Base-by-base conservation (phyloP, 2,113 vertebrate species). In the Poecilia latipinna region DNA sequence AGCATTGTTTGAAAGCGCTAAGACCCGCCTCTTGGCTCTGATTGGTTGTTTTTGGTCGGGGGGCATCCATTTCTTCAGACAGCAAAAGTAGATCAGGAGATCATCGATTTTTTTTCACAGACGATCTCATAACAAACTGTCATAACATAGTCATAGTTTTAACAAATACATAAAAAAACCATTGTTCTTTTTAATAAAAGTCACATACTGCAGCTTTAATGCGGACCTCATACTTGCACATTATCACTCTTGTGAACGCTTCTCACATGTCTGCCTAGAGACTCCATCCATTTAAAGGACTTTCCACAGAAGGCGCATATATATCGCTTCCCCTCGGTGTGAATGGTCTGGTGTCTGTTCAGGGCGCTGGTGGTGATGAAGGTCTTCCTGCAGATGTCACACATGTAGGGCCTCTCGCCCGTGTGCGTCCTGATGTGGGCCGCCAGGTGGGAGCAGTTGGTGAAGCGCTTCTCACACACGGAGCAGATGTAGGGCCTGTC, bases 361-460 rank as follows among this genome's bases (percentile, higher is more conserved):
- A 91, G 88, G 0, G 90, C 91, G 12, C 91, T 91, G 0, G 91
- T 92, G 0, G 91, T 93, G 81, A 91, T 84, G 13, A 93, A 92
- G 11, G 81, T 86, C 87, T 92, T 93, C 2, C 86, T 87, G 77
- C 92, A 93, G 12, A 91, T 85, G 0, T 92, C 91, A 75, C 92
- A 92, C 33, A 82, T 89, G 86, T 91, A 92, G 0, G 91, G 91
- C 67, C 92, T 88, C 63, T 93, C 91, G 4, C 92, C 92, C 0
- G 92, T 93, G 86, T 92, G 92, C 0, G 91, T 92, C 87, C 92
- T 77, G 82, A 91, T 91, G 61, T 93, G 92, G 13, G 92, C 91
- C 0, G 90, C 84, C 2, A 93, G 89, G 78, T 92, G 90, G 32
- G 91, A 91, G 65, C 90, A 91, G 80, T 92, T 93, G 13, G 82